These are phyloP conservation scores for Xanthorhoe designata DNA, from an alignment of 2,888 invertebrate species.

Conservation along the genomic window DNA sequence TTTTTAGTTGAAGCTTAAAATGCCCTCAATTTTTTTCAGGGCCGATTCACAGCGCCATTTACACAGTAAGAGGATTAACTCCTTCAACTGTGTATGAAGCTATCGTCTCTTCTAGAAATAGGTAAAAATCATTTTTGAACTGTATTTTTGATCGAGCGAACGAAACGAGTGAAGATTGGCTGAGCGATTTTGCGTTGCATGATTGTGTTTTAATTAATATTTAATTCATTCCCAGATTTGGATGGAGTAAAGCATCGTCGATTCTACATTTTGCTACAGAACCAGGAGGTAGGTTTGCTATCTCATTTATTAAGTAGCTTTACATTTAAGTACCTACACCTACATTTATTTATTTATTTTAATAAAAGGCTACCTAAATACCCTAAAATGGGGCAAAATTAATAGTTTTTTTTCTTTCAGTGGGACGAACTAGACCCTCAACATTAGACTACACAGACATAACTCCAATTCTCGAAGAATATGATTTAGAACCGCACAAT, in stretches of 20 bases:
- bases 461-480: constrained; percentile 71
- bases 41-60: constrained; percentile 91
- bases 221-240: constrained; percentile 55
- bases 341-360: no score
- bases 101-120: constrained; percentile 91
- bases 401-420: constrained; percentile 50
- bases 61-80: constrained; percentile 90
- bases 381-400: constrained; percentile 1
- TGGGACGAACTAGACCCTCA: constrained; percentile 61
- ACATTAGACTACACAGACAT: constrained; percentile 72
- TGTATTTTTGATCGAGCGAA: no score
- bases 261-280: constrained; percentile 91
- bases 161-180: no score
- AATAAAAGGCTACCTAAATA: no score
- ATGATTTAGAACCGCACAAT: constrained; percentile 63
- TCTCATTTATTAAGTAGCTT: no score
- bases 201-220: no score
- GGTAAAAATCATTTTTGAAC: constrained; percentile 50
- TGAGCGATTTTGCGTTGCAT: no score
- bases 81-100: constrained; percentile 92
- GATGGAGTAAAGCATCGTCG: constrained; percentile 93
- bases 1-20: not conserved
- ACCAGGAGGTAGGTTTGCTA: constrained; percentile 86
- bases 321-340: no score
- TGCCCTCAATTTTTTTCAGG: constrained; percentile 68